phyloP scores from a whole-genome alignment of 2,113 vertebrate species.

The Salvelinus sp. region DNA sequence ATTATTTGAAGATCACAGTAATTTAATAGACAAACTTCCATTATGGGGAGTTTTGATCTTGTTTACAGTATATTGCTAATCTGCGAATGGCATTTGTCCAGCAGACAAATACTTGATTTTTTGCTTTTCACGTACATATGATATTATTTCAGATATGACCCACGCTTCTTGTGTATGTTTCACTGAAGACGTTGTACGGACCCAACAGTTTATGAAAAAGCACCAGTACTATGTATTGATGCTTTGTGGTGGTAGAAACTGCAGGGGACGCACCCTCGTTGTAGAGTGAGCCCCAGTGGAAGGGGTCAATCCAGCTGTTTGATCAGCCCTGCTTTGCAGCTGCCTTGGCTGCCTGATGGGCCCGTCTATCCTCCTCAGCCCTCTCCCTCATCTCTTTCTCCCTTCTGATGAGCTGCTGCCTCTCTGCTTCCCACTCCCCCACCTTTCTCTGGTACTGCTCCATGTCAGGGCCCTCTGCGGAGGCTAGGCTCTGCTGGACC shows the following conservation, averaged over 20 bases:
- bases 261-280: no score
- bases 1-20: conserved; percentile 21
- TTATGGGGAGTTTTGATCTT: not conserved
- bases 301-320: not conserved
- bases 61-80: not conserved
- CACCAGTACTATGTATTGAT: no score
- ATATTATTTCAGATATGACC: no score
- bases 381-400: conserved; percentile 78
- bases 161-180: no score
- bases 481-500: conserved; percentile 73
- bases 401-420: conserved; percentile 68
- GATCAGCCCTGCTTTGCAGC: conserved; percentile 38
- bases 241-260: no score
- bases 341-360: conserved; percentile 61
- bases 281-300: no score
- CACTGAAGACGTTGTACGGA: no score
- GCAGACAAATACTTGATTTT: not conserved
- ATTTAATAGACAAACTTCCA: not conserved
- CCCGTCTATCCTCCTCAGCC: conserved; percentile 71
- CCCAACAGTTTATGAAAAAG: no score
- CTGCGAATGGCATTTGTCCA: conserved; percentile 25
- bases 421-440: conserved; percentile 81
- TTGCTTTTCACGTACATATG: no score
- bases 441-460: conserved; percentile 72
- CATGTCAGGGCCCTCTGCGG: conserved; percentile 79